Base-by-base conservation (phyloP, 2,797 vertebrate species). In the Danio kyathit region DNA sequence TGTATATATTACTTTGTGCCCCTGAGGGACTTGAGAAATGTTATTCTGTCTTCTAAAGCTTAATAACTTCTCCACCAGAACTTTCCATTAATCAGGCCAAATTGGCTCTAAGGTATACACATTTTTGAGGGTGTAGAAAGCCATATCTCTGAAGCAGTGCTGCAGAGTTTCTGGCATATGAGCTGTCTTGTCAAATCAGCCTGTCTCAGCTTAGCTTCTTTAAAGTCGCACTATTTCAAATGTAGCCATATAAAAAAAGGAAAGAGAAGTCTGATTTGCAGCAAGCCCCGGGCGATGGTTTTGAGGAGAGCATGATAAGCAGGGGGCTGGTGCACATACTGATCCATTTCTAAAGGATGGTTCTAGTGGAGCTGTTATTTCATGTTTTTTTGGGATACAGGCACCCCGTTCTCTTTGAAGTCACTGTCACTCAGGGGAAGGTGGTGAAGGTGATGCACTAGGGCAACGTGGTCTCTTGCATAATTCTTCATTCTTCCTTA, bases 371-470 rank as follows among this genome's bases (percentile, higher is more conserved):
- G 75, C 74, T 89, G 91, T 91, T 88, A 87, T 89, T 83, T 88
- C 71, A 86, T 82, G 83, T 85, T 57, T 76, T 76, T 76, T 80
- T 91, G 88, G 90, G 89, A 91, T 88, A 89, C 84, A 89, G 90
- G 88, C 91, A 90, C 91, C 92, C 89, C 74, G 77, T 82, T 89
- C 90, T 88, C 82, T 92, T 82, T 92, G 91, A 92, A 93, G 92
- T 88, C 88, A 88, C 91, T 82, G 92, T 94, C 91, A 92, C 86
- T 86, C 81, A 87, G 73, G 41, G 64, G 54, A 73, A 89, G 75
- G 88, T 86, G 88, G 90, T 84, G 89, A 89, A 91, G 93, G 91
- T 90, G 90, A 93, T 91, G 88, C 90, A 90, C 92, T 92, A 90
- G 91, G 88, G 88, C 88, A 92, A 91, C 85, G 81, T 90, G 89